Percentiles rank a stretch among this genome's conserved stretches.
phyloP scores from a whole-genome alignment of 23 tunicate species.

The Phallusia fumigata region DNA sequence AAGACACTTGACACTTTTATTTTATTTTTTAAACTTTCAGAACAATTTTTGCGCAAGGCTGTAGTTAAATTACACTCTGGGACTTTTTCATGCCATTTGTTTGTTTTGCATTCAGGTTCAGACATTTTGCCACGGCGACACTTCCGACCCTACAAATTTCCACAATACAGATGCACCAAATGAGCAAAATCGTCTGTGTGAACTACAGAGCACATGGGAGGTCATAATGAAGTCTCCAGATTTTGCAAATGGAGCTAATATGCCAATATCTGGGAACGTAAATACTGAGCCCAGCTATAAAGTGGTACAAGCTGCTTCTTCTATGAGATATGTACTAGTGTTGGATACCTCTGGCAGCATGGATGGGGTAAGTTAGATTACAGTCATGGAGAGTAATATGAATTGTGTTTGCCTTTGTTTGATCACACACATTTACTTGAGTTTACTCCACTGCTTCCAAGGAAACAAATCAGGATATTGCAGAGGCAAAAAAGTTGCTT shows the following conservation, averaged over 20 bases:
- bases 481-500: no score
- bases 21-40: no score
- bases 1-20: no score
- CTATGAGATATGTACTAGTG: slow-evolving; percentile 52
- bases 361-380: slow-evolving; percentile 34
- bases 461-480: no score
- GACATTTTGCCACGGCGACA: slow-evolving; percentile 58
- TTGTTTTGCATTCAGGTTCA: slow-evolving; percentile 23
- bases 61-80: no score
- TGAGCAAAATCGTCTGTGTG: slow-evolving; percentile 53
- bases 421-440: no score
- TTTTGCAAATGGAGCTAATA: slow-evolving; percentile 24
- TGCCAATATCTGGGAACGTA: neutral
- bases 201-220: slow-evolving; percentile 56
- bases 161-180: slow-evolving; percentile 65
- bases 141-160: slow-evolving; percentile 28
- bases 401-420: no score
- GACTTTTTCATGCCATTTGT: no score
- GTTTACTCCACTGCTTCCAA: no score
- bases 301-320: slow-evolving; percentile 25
- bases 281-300: slow-evolving; percentile 38
- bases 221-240: slow-evolving; percentile 42
- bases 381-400: no score
- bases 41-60: no score
- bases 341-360: slow-evolving; percentile 71